Evolutionary conservation across 2,888 invertebrate genomes (phyloP), one percentile per base, ranked within the genome.

Genomic region (Phalera bucephala): DNA sequence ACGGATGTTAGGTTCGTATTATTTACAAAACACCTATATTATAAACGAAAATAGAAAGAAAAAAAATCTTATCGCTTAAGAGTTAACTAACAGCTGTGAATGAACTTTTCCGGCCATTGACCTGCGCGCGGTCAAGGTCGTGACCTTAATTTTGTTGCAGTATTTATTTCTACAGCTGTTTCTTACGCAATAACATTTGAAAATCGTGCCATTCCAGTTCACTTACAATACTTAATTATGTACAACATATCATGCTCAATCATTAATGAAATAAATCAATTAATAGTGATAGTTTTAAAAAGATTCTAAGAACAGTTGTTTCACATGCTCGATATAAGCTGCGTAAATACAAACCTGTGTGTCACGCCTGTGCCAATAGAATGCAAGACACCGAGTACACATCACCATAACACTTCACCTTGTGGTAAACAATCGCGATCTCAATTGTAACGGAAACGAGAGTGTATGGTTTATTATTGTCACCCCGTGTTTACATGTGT

Each of bases 401-500:
- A 71, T 73, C 71, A 74, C 67, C 56, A 59, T 50, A 57, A 53
- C 76, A 76, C 69, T 63, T 54, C 64, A 72, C 68, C 44, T 46
- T 41, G 46, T 41, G 46, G 39, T 28, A 23, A n/a, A 46, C 33
- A 39, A 40, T 56, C 48, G 44, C 40, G 45, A 46, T 56, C 54
- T 41, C 53, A 14, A 25, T 13, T 45, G 58, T 45, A 49, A 54
- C 46, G 72, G 79, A 66, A 79, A 54, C 63, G 76, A 83, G 71
- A 81, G 78, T 75, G 63, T 53, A 45, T 56, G 46, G 63, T 61
- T 56, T 56, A 55, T 68, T 61, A 49, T 51, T 43, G 48, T 44
- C 49, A 43, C 39, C 42, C 39, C 47, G 54, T 76, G 64, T 80
- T 75, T 74, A 80, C 82, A 81, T 79, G 81, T 80, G 79, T 59